Conservation (phyloP, 2,888 invertebrate genomes). For the Lamellibrachia columna region DNA sequence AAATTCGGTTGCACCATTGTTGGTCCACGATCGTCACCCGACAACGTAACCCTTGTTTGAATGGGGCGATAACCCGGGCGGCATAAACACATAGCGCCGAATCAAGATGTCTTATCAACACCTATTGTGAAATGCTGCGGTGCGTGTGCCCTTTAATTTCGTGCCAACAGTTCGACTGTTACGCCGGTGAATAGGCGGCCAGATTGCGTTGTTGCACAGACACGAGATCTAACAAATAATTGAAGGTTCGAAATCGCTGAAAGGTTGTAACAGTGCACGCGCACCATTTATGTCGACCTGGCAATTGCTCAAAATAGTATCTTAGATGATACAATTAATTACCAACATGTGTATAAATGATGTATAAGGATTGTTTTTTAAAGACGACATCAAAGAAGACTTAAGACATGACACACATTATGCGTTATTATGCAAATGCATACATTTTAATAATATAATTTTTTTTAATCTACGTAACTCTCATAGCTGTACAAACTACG, state of each 20-base stretch:
- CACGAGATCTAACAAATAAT: background rate
- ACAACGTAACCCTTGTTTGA: background rate
- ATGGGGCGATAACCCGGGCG: background rate
- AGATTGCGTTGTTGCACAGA: background rate
- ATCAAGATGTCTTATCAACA: constrained; percentile 16
- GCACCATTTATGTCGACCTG: background rate
- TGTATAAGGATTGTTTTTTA: background rate
- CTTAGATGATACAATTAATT: background rate
- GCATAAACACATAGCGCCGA: background rate
- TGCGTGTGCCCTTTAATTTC: constrained; percentile 8
- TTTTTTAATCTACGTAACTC: background rate
- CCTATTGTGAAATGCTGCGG: background rate
- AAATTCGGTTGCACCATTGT: background rate
- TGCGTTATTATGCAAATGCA: background rate
- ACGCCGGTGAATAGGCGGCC: background rate
- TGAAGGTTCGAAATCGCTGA: background rate
- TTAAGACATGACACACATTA: background rate
- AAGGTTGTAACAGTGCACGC: constrained; percentile 1
- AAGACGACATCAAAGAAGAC: background rate
- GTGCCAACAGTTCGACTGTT: background rate
- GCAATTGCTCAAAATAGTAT: background rate
- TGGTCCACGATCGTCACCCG: background rate
- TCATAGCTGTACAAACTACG: no score
- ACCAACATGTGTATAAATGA: background rate
- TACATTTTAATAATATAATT: background rate